Percentiles rank a stretch among this genome's conserved stretches.
Evolutionary conservation across 2,113 vertebrate species (phyloP).

Genomic region (Hypomesus transpacificus): DNA sequence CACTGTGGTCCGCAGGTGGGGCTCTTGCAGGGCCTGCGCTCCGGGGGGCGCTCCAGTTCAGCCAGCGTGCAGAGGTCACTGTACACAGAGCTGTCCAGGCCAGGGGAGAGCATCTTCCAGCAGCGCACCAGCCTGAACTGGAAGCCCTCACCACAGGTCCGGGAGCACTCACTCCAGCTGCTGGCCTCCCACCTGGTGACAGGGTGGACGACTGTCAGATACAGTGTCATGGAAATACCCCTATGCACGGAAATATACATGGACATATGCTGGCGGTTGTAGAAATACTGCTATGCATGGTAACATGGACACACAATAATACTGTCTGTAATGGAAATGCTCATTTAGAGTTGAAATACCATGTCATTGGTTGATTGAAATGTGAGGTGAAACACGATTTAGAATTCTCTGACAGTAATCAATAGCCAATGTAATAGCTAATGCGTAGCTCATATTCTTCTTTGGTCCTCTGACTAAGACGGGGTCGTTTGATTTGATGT

Average conservation of each 20-base stretch:
- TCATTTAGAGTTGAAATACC: too few species aligned
- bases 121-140: slow-evolving; percentile 94
- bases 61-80: slow-evolving; percentile 89
- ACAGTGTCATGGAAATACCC: neutral
- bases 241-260: neutral
- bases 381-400: too few species aligned
- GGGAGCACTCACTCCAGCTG: slow-evolving; percentile 97
- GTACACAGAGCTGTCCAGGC: slow-evolving; percentile 96
- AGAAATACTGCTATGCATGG: neutral
- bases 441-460: too few species aligned
- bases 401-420: too few species aligned
- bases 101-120: slow-evolving; percentile 97
- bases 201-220: neutral
- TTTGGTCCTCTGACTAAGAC: too few species aligned
- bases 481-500: too few species aligned
- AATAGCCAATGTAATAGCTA: too few species aligned
- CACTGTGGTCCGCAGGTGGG: slow-evolving; percentile 93
- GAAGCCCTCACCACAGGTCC: slow-evolving; percentile 92
- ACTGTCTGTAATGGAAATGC: too few species aligned
- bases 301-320: neutral
- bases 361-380: too few species aligned
- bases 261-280: neutral
- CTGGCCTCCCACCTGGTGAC: slow-evolving; percentile 91
- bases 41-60: slow-evolving; percentile 83
- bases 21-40: slow-evolving; percentile 88